These are phyloP conservation scores for Caenorhabditis briggsae DNA, from an alignment of 1,140 invertebrate genomes.

Conservation along the genomic window DNA sequence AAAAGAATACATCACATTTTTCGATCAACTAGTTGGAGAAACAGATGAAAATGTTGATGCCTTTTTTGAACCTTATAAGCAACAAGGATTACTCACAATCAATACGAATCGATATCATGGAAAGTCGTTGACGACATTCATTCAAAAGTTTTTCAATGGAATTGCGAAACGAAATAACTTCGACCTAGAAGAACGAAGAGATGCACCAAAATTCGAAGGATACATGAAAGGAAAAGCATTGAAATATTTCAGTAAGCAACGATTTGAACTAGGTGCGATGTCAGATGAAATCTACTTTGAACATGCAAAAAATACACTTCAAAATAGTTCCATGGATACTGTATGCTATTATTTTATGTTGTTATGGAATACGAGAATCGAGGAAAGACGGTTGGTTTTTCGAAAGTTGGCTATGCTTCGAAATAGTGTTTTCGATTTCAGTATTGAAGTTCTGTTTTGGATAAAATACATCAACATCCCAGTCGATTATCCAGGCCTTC, in stretches of 20 bases:
- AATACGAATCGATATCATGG: slow-evolving; percentile 10
- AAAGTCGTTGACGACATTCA: slow-evolving; percentile 6
- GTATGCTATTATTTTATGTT: neutral
- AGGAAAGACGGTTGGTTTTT: neutral
- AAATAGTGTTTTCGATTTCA: neutral
- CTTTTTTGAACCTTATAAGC: slow-evolving; percentile 5
- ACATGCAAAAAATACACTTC: neutral
- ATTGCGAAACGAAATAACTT: neutral
- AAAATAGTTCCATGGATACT: neutral
- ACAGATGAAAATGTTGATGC: neutral
- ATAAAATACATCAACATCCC: neutral
- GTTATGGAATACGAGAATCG: neutral
- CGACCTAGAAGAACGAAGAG: slow-evolving; percentile 2
- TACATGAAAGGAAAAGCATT: slow-evolving; percentile 12
- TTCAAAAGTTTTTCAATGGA: slow-evolving; percentile 5
- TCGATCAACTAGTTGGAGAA: neutral
- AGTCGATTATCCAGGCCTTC: neutral
- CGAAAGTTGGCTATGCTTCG: neutral
- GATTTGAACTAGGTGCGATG: neutral
- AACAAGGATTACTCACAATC: slow-evolving; percentile 4
- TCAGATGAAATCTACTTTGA: slow-evolving; percentile 5
- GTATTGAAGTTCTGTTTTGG: slow-evolving; percentile 9
- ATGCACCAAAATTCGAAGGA: neutral
- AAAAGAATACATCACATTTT: neutral
- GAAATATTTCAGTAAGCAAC: neutral